A percentile compares a stretch with the other conserved stretches of the same genome.
These are phyloP conservation scores for Oriolus oriolus DNA, from an alignment of 2,113 vertebrate species.

Conservation along the genomic window DNA sequence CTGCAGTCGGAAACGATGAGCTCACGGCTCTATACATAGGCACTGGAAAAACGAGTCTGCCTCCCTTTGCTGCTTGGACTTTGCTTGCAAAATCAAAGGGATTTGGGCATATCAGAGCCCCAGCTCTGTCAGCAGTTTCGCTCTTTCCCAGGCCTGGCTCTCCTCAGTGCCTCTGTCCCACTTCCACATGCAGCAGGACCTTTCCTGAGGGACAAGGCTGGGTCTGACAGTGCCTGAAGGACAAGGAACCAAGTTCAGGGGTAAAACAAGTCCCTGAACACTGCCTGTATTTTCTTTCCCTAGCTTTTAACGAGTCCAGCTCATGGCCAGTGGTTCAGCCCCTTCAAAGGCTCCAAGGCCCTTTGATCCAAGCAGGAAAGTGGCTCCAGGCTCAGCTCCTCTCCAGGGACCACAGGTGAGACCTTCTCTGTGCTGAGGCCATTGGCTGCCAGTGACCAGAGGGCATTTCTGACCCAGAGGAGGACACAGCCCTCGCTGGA, in stretches of 20 bases:
- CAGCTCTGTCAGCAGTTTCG: background rate
- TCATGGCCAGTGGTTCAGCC: background rate
- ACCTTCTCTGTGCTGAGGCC: background rate
- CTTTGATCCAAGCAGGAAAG: background rate
- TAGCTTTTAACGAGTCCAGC: background rate
- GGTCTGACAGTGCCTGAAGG: background rate
- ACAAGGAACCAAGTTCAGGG: background rate
- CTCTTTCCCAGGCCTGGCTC: background rate
- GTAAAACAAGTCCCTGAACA: background rate
- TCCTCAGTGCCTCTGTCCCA: background rate
- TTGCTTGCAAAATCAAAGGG: slow-evolving; percentile 6
- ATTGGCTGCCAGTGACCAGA: background rate
- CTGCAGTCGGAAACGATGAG: background rate
- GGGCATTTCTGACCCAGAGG: background rate
- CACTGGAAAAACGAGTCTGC: background rate
- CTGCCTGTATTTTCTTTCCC: background rate
- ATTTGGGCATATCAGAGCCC: background rate
- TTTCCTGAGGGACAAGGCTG: background rate
- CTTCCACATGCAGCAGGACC: fast-evolving
- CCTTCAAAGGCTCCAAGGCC: background rate
- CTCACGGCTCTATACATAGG: slow-evolving; percentile 12
- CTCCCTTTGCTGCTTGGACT: background rate
- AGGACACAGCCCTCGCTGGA: background rate
- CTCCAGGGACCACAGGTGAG: background rate
- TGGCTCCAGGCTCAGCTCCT: background rate